Conservation (phyloP, 2,797 vertebrate species). For the Pangasius sanitwongsei region DNA sequence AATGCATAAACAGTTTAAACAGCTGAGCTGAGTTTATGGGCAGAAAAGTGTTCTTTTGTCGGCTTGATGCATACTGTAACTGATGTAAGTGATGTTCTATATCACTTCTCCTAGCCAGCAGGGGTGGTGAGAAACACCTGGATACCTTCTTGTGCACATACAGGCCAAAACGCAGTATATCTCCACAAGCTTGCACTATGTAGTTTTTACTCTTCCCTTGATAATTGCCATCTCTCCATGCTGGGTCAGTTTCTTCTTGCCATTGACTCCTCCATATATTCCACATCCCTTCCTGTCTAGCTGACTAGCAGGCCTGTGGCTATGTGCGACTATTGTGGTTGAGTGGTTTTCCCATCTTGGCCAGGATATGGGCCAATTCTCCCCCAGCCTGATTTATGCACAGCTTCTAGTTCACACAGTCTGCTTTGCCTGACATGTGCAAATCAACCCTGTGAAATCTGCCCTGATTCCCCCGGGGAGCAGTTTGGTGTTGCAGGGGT, state of each 20-base stretch:
- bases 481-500: not conserved
- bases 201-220: not conserved
- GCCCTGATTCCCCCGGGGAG: not conserved
- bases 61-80: not conserved
- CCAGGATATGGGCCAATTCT: not conserved
- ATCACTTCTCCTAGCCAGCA: not conserved
- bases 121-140: not conserved
- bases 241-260: not conserved
- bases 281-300: not conserved
- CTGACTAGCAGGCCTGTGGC: conserved; percentile 7
- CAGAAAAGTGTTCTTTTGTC: not conserved
- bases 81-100: not conserved
- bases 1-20: not conserved
- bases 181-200: not conserved
- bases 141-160: not conserved
- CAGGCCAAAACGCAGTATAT: not conserved
- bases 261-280: not conserved
- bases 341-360: conserved; percentile 18
- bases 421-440: not conserved
- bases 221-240: not conserved
- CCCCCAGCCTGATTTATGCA: conserved; percentile 3
- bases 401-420: not conserved
- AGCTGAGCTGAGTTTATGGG: not conserved
- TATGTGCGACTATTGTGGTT: conserved; percentile 23
- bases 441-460: conserved; percentile 8